A percentile compares a stretch with the other conserved stretches of the same genome.
These are phyloP conservation scores for Steromphala cineraria DNA, from an alignment of 2,888 invertebrate genomes.

Conservation along the genomic window DNA sequence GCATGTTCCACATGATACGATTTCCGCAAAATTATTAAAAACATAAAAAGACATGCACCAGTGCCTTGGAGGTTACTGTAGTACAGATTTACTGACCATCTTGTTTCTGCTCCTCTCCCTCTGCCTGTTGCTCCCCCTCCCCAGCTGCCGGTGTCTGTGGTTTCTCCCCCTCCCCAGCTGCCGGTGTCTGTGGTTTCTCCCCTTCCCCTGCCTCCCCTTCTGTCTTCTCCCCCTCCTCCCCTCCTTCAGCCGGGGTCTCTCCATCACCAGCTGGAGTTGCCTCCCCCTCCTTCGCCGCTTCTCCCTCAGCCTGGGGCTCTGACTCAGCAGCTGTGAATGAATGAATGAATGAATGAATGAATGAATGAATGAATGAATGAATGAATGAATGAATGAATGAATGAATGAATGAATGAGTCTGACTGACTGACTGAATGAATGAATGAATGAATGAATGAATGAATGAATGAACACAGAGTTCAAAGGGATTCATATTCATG, in stretches of 20 bases:
- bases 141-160: constrained; percentile 27
- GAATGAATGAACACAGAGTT: too few species aligned
- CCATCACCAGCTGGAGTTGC: background rate
- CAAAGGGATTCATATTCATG: too few species aligned
- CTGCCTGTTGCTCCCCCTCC: constrained; percentile 18
- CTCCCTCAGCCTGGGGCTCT: background rate
- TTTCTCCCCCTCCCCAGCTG: constrained; percentile 15
- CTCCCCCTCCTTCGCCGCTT: background rate
- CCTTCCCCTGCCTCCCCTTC: constrained; percentile 18
- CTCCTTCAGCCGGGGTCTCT: background rate
- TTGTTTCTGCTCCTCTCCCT: constrained; percentile 12
- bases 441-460: too few species aligned
- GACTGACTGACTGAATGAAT: too few species aligned
- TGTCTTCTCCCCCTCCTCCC: background rate
- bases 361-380: too few species aligned
- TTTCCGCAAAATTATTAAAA: too few species aligned
- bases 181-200: background rate
- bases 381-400: too few species aligned
- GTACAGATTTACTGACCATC: background rate
- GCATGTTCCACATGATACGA: too few species aligned
- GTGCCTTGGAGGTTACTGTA: too few species aligned
- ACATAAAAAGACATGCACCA: too few species aligned
- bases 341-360: background rate
- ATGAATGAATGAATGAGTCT: too few species aligned
- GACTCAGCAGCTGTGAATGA: background rate